phyloP scores from a whole-genome alignment of 2,797 vertebrate genomes.

The Pseudopleuronectes americanus region DNA sequence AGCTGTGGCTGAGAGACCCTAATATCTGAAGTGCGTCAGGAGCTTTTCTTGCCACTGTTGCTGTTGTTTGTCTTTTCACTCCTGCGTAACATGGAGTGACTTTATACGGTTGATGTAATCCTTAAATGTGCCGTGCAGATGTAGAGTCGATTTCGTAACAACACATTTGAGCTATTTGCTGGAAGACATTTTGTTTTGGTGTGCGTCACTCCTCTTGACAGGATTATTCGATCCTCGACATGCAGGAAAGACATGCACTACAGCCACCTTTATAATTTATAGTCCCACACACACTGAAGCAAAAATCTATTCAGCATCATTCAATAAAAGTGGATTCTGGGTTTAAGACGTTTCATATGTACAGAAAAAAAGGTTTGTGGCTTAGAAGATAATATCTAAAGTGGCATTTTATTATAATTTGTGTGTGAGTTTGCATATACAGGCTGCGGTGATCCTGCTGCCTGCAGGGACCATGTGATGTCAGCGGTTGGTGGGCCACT shows the following conservation, averaged over 20 bases:
- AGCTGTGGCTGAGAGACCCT: slow-evolving; percentile 54
- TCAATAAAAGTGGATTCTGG: not conserved
- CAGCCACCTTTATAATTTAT: slow-evolving; percentile 9
- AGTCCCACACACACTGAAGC: slow-evolving; percentile 14
- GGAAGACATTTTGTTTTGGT: slow-evolving; percentile 35
- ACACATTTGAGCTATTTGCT: slow-evolving; percentile 9
- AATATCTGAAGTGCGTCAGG: slow-evolving; percentile 60
- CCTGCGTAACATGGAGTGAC: slow-evolving; percentile 62
- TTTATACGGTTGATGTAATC: slow-evolving; percentile 74
- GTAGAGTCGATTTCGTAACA: slow-evolving; percentile 58
- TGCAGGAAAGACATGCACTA: not conserved
- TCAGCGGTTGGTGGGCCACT: slow-evolving; percentile 54
- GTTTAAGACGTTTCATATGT: not conserved
- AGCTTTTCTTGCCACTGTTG: slow-evolving; percentile 61
- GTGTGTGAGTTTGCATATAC: not conserved
- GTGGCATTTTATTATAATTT: slow-evolving; percentile 1
- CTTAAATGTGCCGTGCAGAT: slow-evolving; percentile 77
- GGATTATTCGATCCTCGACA: slow-evolving; percentile 15
- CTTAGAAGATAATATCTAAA: not conserved
- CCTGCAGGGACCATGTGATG: slow-evolving; percentile 20
- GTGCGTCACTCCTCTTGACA: slow-evolving; percentile 2
- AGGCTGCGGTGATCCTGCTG: slow-evolving; percentile 12
- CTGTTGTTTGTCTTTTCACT: slow-evolving; percentile 76
- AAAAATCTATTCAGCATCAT: not conserved
- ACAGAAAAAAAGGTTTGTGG: not conserved